Percentiles rank a stretch among this genome's conserved stretches.
Evolutionary conservation across 2,797 vertebrate species (phyloP).

Genomic region (Molossus alvarezi): DNA sequence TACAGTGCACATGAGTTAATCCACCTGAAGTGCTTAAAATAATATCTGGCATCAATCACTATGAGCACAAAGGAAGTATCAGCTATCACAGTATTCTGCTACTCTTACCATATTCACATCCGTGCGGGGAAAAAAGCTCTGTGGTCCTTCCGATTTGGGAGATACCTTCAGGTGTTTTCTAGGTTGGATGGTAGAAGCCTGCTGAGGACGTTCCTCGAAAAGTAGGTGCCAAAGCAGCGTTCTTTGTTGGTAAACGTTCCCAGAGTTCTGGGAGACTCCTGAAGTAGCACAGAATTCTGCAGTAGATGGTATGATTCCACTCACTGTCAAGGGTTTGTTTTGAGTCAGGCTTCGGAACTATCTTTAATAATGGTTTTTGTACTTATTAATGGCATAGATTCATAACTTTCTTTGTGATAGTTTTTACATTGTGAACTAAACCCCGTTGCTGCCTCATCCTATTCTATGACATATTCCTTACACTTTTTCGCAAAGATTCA

Average conservation of each 20-base stretch:
- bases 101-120: not conserved
- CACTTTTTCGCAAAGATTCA: no score
- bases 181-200: accelerated
- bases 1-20: no score
- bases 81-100: no score
- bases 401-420: slow-evolving; percentile 30
- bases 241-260: slow-evolving; percentile 26
- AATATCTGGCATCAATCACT: no score
- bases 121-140: not conserved
- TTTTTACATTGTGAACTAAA: not conserved
- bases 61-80: no score
- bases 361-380: not conserved
- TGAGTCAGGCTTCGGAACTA: not conserved
- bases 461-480: not conserved
- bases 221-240: slow-evolving; percentile 8
- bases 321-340: not conserved
- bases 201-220: not conserved
- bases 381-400: not conserved
- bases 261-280: not conserved
- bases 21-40: no score
- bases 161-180: not conserved
- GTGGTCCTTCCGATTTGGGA: not conserved
- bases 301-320: not conserved
- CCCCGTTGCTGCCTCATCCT: not conserved
- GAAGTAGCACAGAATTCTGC: not conserved